Base-by-base conservation (phyloP, 2,888 invertebrate genomes). In the Sinopyrophorus schimmeli region DNA sequence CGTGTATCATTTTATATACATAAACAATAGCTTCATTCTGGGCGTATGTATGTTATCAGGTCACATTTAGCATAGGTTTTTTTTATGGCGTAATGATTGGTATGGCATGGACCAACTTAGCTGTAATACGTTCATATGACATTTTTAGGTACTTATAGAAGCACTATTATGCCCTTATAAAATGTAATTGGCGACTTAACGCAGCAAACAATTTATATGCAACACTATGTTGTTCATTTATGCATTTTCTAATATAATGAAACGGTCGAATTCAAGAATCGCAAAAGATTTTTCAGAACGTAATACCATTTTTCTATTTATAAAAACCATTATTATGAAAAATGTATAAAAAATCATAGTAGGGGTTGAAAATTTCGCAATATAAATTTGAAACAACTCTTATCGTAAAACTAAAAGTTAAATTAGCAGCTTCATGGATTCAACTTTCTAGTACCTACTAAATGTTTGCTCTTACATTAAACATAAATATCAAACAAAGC, bases 181-280 rank as follows among this genome's bases (percentile, higher is more conserved):
- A 43, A 43, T 43, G 35, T 34, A 34, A 18, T 31, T 20, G 41
- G n/a, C 32, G 20, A 26, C 32, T 43, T 32, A 26, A 27, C 34
- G 34, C 31, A 31, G 18, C 34, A 43, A 43, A 34, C 27, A 24
- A n/a, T n/a, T n/a, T n/a, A n/a, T n/a, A n/a, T n/a, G n/a, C n/a
- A n/a, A n/a, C n/a, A n/a, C n/a, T n/a, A n/a, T n/a, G n/a, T n/a
- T n/a, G n/a, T n/a, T n/a, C n/a, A n/a, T n/a, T n/a, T n/a, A n/a
- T n/a, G 34, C 43, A 20, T 43, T 43, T 27, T 27, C 14, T 27
- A 17, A 35, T 35, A 43, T 35, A 43, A 43, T 32, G 43, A 31
- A 14, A 11, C 24, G 34, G 23, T 35, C 32, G 26, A 31, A 32
- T 28, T 21, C 10, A 23, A 20, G 20, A 28, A 31, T 35, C 14